phyloP scores from a whole-genome alignment of 2,888 invertebrate genomes.

The Ophion costatus region DNA sequence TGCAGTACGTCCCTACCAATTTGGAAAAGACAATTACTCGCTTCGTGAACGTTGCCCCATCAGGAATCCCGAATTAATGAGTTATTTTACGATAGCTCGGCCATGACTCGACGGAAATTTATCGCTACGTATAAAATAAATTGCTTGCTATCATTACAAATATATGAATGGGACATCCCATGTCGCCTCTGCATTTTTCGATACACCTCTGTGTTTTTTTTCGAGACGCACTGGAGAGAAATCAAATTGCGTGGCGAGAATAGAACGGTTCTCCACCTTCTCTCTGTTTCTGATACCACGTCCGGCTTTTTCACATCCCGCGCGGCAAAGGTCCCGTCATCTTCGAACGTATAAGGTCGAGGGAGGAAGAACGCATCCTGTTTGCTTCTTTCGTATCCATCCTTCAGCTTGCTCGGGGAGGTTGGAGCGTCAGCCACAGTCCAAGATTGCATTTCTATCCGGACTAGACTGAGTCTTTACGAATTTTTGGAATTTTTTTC shows the following conservation, averaged over 20 bases:
- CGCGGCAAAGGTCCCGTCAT: slow-evolving; percentile 55
- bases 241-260: slow-evolving; percentile 12
- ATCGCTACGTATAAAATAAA: not conserved
- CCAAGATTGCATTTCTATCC: too few relatives aligned
- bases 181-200: not conserved
- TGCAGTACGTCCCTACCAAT: slow-evolving; percentile 17
- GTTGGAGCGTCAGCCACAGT: too few relatives aligned
- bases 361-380: not conserved
- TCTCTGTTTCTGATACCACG: not conserved
- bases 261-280: slow-evolving; percentile 27
- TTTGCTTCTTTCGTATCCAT: too few relatives aligned
- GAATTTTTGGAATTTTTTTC: too few relatives aligned
- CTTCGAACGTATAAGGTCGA: slow-evolving; percentile 18
- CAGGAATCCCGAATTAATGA: slow-evolving; percentile 35
- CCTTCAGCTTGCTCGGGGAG: too few relatives aligned
- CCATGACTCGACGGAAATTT: slow-evolving; percentile 16
- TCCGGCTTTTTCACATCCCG: slow-evolving; percentile 4
- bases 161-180: slow-evolving; percentile 5
- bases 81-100: slow-evolving; percentile 1
- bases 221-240: not conserved
- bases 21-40: slow-evolving; percentile 53
- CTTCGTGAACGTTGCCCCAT: slow-evolving; percentile 25
- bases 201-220: slow-evolving; percentile 11
- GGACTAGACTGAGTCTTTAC: too few relatives aligned
- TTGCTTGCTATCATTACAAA: not conserved